Base-by-base conservation (phyloP, 2,113 vertebrate species). In the Atractosteus spatula region DNA sequence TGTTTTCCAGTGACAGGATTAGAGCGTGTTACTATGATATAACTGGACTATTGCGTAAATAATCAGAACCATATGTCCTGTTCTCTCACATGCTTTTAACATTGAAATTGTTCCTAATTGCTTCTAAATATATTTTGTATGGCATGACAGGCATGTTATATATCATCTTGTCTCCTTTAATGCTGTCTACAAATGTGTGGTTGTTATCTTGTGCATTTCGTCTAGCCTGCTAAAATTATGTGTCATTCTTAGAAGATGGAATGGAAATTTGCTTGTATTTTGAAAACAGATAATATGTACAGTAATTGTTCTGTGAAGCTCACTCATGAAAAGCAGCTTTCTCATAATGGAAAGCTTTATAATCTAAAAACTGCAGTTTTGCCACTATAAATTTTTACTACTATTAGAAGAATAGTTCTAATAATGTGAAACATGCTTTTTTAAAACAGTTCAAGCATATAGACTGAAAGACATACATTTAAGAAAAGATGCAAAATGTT, bases 41-140 rank as follows among this genome's bases (percentile, higher is more conserved):
- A 83, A 70, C 75, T 77, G 80, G 84, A 83, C 83, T 79, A 65
- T 74, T 69, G 78, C 66, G 78, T 62, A 67, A 78, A 80, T 87
- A 86, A 87, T 85, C 85, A 90, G 79, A 84, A 84, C 77, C 87
- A 87, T 84, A 80, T 88, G 86, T 87, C 77, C 76, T 76, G 81
- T 77, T 79, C 75, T 64, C 67, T 45, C 65, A 29, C 16, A 47
- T 54, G 66, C 55, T 62, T 42, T 41, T 45, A 84, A 84, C 84
- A 80, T 83, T 80, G 84, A 88, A 90, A 90, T 89, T 85, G 86
- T 80, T 81, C 29, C 82, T 89, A 89, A 89, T 87, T 87, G 87
- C 82, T 80, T 80, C 76, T 81, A 83, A 85, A 87, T 84, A 75
- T 79, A 84, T 87, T 87, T 83, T 47, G 84, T 79, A 80, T 85